phyloP scores from a whole-genome alignment of 53 echinoderm and acorn worm species.

The Zoroaster sp. region DNA sequence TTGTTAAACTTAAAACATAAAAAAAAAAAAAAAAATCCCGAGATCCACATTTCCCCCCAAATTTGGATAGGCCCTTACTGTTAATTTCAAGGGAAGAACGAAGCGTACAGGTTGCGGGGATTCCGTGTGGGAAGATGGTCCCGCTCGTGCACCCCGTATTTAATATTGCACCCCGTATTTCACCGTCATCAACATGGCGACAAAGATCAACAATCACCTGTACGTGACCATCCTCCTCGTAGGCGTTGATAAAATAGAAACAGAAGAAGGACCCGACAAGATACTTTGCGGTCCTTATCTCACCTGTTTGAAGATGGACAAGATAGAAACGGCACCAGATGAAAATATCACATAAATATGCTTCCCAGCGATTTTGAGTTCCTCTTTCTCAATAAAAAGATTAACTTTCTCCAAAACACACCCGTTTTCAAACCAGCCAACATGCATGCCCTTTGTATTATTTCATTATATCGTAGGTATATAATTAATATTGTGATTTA shows the following conservation, averaged over 20 bases:
- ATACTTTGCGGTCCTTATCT: conserved; percentile 41
- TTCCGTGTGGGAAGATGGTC: background rate
- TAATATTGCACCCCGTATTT: background rate
- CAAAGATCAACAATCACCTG: conserved; percentile 73
- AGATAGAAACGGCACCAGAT: conserved; percentile 10
- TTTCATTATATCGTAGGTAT: no score
- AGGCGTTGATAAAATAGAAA: conserved; percentile 84
- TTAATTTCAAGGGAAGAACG: background rate
- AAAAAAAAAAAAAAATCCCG: no score
- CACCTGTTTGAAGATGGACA: background rate
- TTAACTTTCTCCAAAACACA: no score
- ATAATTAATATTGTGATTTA: no score
- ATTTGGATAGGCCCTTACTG: background rate
- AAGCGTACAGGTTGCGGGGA: background rate
- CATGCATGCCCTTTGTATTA: no score
- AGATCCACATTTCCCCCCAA: background rate
- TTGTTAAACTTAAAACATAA: no score
- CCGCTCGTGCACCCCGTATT: background rate
- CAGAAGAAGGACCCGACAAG: conserved; percentile 70
- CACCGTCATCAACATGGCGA: conserved; percentile 36
- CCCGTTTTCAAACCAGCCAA: no score
- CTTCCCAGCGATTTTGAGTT: background rate
- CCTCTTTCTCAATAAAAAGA: no score
- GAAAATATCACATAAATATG: background rate
- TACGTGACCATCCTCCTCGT: conserved; percentile 70